A percentile compares a stretch with the other conserved stretches of the same genome.
Evolutionary conservation across 2,888 invertebrate genomes (phyloP).

Genomic region (Parnassius glacialis): DNA sequence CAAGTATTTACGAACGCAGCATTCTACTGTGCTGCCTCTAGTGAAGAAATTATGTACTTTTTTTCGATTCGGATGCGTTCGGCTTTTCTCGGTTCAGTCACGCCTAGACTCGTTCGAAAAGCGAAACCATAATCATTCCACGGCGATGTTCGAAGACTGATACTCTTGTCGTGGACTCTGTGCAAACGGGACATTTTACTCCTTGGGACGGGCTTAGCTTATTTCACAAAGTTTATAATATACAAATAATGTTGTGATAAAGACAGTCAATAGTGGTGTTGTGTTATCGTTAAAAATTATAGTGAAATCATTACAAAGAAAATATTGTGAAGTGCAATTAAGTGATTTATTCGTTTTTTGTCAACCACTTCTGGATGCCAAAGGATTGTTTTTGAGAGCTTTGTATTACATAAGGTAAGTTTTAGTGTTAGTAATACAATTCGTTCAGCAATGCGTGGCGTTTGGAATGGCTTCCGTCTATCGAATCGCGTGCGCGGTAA

Average conservation of each 20-base stretch:
- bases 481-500: slow-evolving; percentile 79
- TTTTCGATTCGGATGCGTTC: slow-evolving; percentile 54
- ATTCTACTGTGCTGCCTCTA: slow-evolving; percentile 49
- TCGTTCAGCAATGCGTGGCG: slow-evolving; percentile 56
- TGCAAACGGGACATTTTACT: slow-evolving; percentile 71
- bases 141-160: slow-evolving; percentile 78
- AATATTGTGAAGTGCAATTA: slow-evolving; percentile 68
- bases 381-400: slow-evolving; percentile 71
- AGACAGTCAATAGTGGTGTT: slow-evolving; percentile 67
- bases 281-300: slow-evolving; percentile 60
- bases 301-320: slow-evolving; percentile 58
- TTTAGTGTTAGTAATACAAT: slow-evolving; percentile 35
- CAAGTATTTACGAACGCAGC: slow-evolving; percentile 42
- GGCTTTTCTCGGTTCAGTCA: slow-evolving; percentile 73
- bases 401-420: slow-evolving; percentile 61
- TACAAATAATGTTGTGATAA: slow-evolving; percentile 71
- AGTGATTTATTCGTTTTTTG: slow-evolving; percentile 55
- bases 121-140: slow-evolving; percentile 77
- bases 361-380: slow-evolving; percentile 64
- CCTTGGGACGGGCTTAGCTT: slow-evolving; percentile 63
- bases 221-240: slow-evolving; percentile 61
- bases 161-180: slow-evolving; percentile 76
- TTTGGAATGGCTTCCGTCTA: slow-evolving; percentile 77
- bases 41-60: slow-evolving; percentile 38
- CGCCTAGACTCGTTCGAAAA: slow-evolving; percentile 80